Percentiles rank a stretch among this genome's conserved stretches.
phyloP scores from a whole-genome alignment of 2,113 vertebrate species.

The Ifrita kowaldi region DNA sequence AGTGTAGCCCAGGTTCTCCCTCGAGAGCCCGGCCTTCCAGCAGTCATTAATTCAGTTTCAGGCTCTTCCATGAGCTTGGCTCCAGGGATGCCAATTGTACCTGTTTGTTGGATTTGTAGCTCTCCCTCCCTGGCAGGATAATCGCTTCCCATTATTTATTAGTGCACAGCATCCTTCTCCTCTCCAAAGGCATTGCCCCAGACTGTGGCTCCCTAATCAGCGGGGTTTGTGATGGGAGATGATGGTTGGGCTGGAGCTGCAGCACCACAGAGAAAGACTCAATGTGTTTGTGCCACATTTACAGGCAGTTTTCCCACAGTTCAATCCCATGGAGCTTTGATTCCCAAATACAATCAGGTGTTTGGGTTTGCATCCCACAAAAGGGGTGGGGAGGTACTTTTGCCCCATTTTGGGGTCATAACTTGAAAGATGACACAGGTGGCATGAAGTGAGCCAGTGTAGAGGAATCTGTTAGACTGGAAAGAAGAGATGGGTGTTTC shows the following conservation, averaged over 20 bases:
- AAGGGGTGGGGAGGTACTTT: background rate
- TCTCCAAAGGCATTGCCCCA: background rate
- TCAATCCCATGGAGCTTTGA: background rate
- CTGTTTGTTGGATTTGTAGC: background rate
- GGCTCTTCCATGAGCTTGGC: background rate
- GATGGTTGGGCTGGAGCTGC: background rate
- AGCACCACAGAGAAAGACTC: background rate
- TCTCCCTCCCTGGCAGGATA: background rate
- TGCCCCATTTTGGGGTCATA: background rate
- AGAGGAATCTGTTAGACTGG: background rate
- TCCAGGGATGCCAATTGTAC: background rate
- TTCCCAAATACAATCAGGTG: background rate
- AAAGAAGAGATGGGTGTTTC: background rate
- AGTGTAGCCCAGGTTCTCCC: background rate
- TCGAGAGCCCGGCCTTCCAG: background rate
- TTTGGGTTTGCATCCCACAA: background rate
- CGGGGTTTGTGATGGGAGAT: background rate
- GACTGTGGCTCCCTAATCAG: background rate
- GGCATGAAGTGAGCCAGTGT: background rate
- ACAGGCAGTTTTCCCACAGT: background rate
- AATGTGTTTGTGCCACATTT: background rate
- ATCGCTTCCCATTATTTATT: background rate
- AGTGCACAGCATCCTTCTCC: background rate
- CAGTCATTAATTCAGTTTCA: background rate
- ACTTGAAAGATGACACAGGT: background rate